phyloP scores from a whole-genome alignment of 2,888 invertebrate genomes.

The Drosophila atripex region DNA sequence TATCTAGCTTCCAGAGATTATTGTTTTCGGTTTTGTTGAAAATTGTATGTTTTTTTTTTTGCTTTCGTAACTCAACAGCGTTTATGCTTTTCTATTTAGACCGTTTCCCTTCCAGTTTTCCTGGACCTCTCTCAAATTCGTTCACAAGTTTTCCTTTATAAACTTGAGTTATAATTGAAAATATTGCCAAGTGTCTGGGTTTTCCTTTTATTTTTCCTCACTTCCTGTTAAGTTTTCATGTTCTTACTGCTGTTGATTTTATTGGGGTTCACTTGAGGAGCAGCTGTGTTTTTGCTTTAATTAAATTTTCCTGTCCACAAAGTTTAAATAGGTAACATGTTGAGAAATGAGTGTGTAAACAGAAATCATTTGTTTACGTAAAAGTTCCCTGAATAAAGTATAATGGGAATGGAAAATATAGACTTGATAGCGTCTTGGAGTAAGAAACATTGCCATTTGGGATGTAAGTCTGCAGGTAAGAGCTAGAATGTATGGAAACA shows the following conservation, averaged over 20 bases:
- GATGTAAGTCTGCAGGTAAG: background rate
- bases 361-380: conserved; percentile 66
- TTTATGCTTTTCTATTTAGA: conserved; percentile 40
- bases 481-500: background rate
- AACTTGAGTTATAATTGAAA: conserved; percentile 78
- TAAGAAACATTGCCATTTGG: background rate
- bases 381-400: conserved; percentile 20
- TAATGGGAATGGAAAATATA: conserved; percentile 31
- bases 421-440: conserved; percentile 8
- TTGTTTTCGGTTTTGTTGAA: conserved; percentile 30
- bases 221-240: conserved; percentile 16
- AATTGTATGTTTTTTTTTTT: conserved; percentile 21
- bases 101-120: conserved; percentile 36
- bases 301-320: conserved; percentile 77
- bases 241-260: conserved; percentile 36
- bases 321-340: conserved; percentile 76
- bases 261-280: conserved; percentile 46
- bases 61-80: conserved; percentile 15
- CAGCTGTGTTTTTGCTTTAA: conserved; percentile 76
- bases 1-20: conserved; percentile 32
- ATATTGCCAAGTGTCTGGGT: conserved; percentile 55
- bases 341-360: conserved; percentile 73
- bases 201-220: conserved; percentile 1
- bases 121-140: conserved; percentile 24
- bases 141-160: conserved; percentile 62